phyloP scores from a whole-genome alignment of 1,140 invertebrate genomes.

The Ectropis grisescens region DNA sequence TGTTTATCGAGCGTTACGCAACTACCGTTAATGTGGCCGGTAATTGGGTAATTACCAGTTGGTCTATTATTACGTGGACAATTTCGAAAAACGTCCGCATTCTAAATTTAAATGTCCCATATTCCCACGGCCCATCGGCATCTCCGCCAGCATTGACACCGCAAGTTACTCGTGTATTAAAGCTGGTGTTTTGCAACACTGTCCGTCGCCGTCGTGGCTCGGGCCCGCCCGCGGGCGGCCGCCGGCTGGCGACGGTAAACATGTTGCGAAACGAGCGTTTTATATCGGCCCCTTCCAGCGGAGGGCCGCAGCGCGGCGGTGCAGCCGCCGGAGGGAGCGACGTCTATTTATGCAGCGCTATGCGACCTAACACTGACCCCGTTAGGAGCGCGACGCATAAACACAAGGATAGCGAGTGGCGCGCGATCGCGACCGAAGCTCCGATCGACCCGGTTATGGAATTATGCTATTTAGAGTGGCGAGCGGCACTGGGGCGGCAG shows the following conservation, averaged over 20 bases:
- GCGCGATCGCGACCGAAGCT: conserved; percentile 14
- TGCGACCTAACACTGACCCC: conserved; percentile 65
- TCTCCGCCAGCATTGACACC: conserved; percentile 16
- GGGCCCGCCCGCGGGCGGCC: no score
- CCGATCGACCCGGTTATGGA: conserved; percentile 18
- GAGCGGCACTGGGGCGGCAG: conserved; percentile 19
- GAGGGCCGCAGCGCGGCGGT: conserved; percentile 7
- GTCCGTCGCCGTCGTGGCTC: conserved; percentile 5
- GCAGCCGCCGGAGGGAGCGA: conserved; percentile 9
- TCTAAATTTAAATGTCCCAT: conserved; percentile 31
- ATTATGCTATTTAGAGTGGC: conserved; percentile 34
- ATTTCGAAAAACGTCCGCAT: conserved; percentile 7
- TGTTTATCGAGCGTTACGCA: no score
- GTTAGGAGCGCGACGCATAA: conserved; percentile 46
- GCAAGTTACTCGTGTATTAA: conserved; percentile 15
- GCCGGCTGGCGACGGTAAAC: conserved; percentile 33
- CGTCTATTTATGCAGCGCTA: conserved; percentile 59
- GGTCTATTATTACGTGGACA: no score
- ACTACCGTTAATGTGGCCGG: no score
- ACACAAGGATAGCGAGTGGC: conserved; percentile 47
- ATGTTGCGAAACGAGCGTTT: conserved; percentile 38
- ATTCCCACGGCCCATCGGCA: conserved; percentile 30
- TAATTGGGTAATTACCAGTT: no score
- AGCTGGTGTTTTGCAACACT: conserved; percentile 28
- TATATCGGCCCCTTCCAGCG: conserved; percentile 24